A percentile compares a stretch with the other conserved stretches of the same genome.
Evolutionary conservation across 2,113 vertebrate genomes (phyloP).

Genomic region (Anolis carolinensis): DNA sequence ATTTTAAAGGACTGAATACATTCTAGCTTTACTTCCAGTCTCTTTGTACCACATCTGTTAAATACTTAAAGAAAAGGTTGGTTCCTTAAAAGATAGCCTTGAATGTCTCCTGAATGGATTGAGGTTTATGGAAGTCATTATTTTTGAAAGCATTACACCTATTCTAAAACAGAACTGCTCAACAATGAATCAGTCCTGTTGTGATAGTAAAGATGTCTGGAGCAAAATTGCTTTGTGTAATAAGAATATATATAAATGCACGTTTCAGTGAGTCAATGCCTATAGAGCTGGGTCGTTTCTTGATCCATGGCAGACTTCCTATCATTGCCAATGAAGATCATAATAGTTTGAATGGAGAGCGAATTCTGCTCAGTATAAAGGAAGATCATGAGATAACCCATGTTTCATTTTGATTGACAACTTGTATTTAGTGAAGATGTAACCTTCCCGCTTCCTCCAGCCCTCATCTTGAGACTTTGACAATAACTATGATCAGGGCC

Average conservation of each 20-base stretch:
- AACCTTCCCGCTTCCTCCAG: no score
- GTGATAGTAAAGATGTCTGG: conserved; percentile 35
- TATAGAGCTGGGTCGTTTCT: background rate
- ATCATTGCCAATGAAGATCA: background rate
- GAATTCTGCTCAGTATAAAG: background rate
- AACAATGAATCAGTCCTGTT: conserved; percentile 26
- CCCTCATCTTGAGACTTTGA: background rate
- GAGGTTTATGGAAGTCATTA: conserved; percentile 25
- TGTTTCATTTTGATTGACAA: conserved; percentile 29
- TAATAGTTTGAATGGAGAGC: background rate
- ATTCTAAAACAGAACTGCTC: conserved; percentile 46
- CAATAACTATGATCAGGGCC: no score
- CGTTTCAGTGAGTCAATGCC: background rate
- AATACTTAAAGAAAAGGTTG: background rate
- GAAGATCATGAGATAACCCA: background rate
- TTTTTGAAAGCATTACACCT: conserved; percentile 43
- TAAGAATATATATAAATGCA: conserved; percentile 48
- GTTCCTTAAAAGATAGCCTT: background rate
- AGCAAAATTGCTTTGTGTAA: conserved; percentile 30
- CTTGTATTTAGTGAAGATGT: background rate
- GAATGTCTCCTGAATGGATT: background rate
- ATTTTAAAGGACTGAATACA: background rate
- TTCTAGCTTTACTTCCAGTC: background rate
- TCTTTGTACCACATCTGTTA: no score
- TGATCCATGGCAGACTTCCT: background rate